Conservation (phyloP, 2,797 vertebrate species). For the Hippoglossus hippoglossus region DNA sequence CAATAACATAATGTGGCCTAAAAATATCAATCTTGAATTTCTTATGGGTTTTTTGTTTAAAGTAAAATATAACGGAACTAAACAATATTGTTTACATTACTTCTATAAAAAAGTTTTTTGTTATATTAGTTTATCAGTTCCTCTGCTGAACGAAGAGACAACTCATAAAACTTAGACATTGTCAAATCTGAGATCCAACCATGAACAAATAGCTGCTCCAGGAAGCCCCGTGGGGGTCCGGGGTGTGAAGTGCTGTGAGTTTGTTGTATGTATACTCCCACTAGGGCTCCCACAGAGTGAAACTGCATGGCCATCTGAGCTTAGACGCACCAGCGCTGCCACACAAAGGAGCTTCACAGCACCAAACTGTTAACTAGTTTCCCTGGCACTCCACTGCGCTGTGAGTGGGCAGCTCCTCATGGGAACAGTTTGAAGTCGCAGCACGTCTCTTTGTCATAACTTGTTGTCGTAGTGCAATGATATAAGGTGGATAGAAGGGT, state of each 20-base stretch:
- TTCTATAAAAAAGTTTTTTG: no score
- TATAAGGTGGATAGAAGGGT: constrained; percentile 40
- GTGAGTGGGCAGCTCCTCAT: constrained; percentile 73
- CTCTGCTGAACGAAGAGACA: background rate
- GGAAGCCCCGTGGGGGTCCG: constrained; percentile 65
- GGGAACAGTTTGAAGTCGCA: constrained; percentile 68
- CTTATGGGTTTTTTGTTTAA: no score
- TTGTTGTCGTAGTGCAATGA: constrained; percentile 43
- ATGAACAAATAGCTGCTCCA: constrained; percentile 40
- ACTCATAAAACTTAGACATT: constrained; percentile 23
- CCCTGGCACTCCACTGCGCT: constrained; percentile 59
- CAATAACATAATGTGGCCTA: no score
- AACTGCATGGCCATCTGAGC: constrained; percentile 78
- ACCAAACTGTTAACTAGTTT: constrained; percentile 70
- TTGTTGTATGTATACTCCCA: constrained; percentile 71
- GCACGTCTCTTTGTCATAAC: constrained; percentile 62
- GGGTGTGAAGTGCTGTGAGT: constrained; percentile 68
- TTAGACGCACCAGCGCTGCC: constrained; percentile 52
- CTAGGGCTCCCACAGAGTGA: constrained; percentile 65
- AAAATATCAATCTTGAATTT: no score
- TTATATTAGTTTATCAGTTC: background rate
- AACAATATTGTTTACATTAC: no score
- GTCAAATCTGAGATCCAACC: constrained; percentile 20
- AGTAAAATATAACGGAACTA: no score
- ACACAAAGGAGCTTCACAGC: constrained; percentile 72